Conservation (phyloP, 2,113 vertebrate genomes). For the Ammodytes dubius region DNA sequence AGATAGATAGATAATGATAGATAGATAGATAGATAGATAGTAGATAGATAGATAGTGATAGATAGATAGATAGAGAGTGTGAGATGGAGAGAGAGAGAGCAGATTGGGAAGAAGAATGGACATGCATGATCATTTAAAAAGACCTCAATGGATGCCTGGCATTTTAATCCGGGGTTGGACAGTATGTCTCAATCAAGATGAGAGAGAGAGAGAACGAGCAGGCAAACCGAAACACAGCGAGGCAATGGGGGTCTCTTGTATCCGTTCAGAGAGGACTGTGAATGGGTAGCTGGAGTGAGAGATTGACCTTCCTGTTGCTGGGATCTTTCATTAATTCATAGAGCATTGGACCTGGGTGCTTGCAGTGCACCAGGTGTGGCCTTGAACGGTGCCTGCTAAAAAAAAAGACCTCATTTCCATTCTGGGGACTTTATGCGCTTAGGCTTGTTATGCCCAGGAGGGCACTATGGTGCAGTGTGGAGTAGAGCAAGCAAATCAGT, state of each 20-base stretch:
- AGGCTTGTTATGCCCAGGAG: conserved; percentile 73
- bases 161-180: conserved; percentile 63
- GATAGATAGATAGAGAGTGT: no score
- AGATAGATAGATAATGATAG: no score
- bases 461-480: conserved; percentile 58
- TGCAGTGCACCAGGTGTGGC: conserved; percentile 72
- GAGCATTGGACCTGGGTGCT: conserved; percentile 53
- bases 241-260: conserved; percentile 25
- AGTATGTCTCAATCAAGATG: conserved; percentile 43
- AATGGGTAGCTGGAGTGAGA: conserved; percentile 35
- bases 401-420: conserved; percentile 71
- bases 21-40: no score
- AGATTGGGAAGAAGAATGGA: conserved; percentile 41
- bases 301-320: conserved; percentile 45
- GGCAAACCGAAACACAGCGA: not conserved
- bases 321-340: conserved; percentile 70
- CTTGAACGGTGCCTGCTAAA: conserved; percentile 66
- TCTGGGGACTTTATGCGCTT: conserved; percentile 72
- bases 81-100: conserved; percentile 26
- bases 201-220: conserved; percentile 3
- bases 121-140: conserved; percentile 53
- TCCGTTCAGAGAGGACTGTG: conserved; percentile 27
- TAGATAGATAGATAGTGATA: no score
- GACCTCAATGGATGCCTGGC: conserved; percentile 55
- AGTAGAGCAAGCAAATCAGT: conserved; percentile 64